Percentiles rank a stretch among this genome's conserved stretches.
phyloP scores from a whole-genome alignment of 2,113 vertebrate genomes.

The Oenanthe melanoleuca region DNA sequence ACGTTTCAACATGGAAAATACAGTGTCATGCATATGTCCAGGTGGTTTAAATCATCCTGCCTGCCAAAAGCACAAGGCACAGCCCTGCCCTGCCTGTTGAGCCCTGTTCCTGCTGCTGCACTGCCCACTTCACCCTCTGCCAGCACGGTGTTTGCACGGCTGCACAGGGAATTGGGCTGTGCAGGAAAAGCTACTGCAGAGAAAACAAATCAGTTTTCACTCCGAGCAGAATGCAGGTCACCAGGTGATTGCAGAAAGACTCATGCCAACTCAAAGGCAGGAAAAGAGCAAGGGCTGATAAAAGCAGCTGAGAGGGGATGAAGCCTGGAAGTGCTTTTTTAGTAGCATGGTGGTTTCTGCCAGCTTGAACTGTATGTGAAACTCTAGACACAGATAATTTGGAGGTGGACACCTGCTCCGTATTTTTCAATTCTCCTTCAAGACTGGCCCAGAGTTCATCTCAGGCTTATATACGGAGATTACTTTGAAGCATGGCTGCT shows the following conservation, averaged over 20 bases:
- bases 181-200: background rate
- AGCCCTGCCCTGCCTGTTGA: background rate
- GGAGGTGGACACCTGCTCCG: background rate
- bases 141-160: background rate
- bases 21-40: background rate
- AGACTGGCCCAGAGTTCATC: background rate
- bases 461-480: background rate
- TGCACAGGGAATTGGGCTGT: background rate
- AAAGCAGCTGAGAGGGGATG: background rate
- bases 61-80: constrained; percentile 13
- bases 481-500: background rate
- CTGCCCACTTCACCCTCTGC: background rate
- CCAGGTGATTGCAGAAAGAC: background rate
- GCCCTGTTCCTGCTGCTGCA: background rate
- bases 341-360: background rate
- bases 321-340: background rate
- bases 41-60: background rate
- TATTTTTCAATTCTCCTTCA: constrained; percentile 11
- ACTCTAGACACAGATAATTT: background rate
- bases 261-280: background rate
- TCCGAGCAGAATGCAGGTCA: background rate
- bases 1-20: constrained; percentile 26
- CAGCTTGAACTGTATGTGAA: background rate
- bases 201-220: background rate
- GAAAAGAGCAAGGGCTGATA: background rate